Conservation (phyloP, 1,140 invertebrate species). For the Pseudomyrmex cubaensis region DNA sequence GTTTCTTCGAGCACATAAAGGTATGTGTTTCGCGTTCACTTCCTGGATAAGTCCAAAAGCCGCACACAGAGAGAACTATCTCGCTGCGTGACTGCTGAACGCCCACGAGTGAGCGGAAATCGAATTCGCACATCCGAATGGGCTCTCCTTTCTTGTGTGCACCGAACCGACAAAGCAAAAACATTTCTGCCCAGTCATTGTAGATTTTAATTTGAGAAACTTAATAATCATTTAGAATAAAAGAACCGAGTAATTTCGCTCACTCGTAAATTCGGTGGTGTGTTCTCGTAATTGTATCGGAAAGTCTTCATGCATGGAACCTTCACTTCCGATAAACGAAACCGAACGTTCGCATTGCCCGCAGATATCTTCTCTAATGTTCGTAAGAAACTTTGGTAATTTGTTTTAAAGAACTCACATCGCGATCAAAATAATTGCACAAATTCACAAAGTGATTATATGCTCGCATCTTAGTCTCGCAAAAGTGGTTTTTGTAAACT, state of each 20-base stretch:
- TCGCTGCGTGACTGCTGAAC: neutral
- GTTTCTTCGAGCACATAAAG: neutral
- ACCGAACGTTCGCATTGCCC: neutral
- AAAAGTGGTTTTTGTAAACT: neutral
- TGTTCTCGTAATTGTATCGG: neutral
- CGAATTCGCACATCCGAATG: neutral
- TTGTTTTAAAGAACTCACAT: neutral
- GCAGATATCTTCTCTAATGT: conserved; percentile 1
- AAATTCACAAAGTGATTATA: neutral
- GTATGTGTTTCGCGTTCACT: conserved; percentile 61
- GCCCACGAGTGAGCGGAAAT: conserved; percentile 53
- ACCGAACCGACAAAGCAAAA: neutral
- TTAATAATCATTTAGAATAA: conserved; percentile 9
- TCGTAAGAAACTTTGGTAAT: neutral
- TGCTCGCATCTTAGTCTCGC: neutral
- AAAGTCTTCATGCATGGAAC: neutral
- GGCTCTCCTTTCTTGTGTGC: conserved; percentile 16
- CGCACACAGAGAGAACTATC: conserved; percentile 1
- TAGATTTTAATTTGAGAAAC: neutral
- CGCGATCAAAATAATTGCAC: neutral
- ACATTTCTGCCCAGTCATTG: neutral
- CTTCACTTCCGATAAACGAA: conserved; percentile 55
- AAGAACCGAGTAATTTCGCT: neutral
- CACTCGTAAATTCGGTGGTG: neutral
- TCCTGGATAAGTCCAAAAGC: conserved; percentile 66